These are phyloP conservation scores for Lycaon pictus DNA, from an alignment of 2,113 vertebrate genomes.

Conservation along the genomic window DNA sequence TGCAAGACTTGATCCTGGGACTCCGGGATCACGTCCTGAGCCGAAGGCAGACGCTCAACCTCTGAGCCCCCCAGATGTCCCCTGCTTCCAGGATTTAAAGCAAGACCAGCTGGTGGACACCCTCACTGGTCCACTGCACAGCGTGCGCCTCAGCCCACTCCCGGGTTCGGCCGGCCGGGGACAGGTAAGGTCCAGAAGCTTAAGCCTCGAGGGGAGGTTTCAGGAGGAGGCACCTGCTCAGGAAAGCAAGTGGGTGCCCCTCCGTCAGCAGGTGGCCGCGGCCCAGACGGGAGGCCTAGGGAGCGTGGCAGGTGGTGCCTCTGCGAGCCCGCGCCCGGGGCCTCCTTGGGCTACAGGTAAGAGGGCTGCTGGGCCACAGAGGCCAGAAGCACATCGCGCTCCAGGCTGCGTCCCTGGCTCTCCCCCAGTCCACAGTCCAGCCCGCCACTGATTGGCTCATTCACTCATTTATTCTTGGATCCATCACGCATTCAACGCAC, in stretches of 20 bases:
- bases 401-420: not conserved
- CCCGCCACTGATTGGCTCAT: not conserved
- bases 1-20: no score
- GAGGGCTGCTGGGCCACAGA: not conserved
- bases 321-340: accelerated
- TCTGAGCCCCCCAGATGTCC: not conserved
- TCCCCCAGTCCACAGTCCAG: not conserved
- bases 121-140: no score
- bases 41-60: no score
- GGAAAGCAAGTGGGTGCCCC: accelerated
- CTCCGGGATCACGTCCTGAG: no score
- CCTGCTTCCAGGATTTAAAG: no score
- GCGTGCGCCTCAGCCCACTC: no score
- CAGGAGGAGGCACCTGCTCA: not conserved
- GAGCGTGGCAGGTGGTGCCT: accelerated
- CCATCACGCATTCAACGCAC: not conserved
- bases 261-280: no score
- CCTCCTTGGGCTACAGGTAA: not conserved
- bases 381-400: not conserved
- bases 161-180: not conserved
- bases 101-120: not conserved
- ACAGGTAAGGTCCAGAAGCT: not conserved
- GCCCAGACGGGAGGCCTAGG: accelerated
- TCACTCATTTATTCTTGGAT: not conserved
- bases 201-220: not conserved